phyloP scores from a whole-genome alignment of 2,113 vertebrate species.

The Conger conger region DNA sequence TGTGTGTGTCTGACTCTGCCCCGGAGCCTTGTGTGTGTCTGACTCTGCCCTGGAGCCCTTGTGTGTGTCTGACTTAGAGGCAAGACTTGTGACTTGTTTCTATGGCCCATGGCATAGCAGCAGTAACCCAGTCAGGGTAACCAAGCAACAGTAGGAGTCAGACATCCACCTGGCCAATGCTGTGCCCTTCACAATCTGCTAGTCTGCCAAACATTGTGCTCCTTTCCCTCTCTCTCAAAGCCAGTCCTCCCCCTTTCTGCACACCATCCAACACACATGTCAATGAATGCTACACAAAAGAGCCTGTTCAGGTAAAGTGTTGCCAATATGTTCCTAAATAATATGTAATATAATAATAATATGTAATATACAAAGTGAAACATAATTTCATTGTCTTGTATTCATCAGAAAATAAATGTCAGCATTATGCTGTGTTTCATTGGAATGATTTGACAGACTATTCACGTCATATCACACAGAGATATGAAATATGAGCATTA shows the following conservation, averaged over 20 bases:
- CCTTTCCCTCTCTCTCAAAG: too few species aligned
- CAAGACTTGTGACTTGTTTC: background rate
- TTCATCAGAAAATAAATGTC: background rate
- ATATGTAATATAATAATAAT: too few species aligned
- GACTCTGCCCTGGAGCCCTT: too few species aligned
- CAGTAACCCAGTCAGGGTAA: constrained; percentile 66
- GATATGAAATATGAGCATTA: background rate
- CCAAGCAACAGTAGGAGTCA: constrained; percentile 68
- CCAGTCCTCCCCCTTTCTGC: too few species aligned
- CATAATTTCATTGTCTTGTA: constrained; percentile 4
- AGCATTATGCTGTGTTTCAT: background rate
- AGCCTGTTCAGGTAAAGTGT: too few species aligned
- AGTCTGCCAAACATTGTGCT: constrained; percentile 63
- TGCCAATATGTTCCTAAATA: too few species aligned
- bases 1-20: too few species aligned
- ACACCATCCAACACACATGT: too few species aligned
- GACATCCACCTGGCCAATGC: constrained; percentile 71
- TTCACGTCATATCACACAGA: background rate
- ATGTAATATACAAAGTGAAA: background rate
- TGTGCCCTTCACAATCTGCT: constrained; percentile 63
- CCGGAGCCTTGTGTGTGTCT: too few species aligned
- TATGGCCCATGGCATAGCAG: constrained; percentile 55
- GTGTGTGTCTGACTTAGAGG: too few species aligned
- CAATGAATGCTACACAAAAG: too few species aligned
- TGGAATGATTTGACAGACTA: constrained; percentile 9